Evolutionary conservation across 2,888 invertebrate species (phyloP), one percentile per base, ranked within the genome.

Genomic region (Cheilosia pagana): DNA sequence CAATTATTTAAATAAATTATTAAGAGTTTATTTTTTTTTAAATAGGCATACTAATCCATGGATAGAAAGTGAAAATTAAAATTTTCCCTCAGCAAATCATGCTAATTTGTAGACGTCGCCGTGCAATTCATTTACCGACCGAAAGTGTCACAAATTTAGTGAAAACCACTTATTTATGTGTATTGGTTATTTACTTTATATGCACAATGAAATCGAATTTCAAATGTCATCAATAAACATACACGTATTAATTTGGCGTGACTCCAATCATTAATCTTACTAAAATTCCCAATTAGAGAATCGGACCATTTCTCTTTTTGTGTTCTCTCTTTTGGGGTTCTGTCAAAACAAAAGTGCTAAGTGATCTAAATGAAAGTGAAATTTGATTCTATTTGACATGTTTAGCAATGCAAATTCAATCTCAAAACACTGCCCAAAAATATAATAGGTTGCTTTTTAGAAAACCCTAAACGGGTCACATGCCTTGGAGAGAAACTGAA

Each of bases 321-420:
- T 45, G 14, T 35, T 67, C 57, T 50, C 35, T 45, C 31, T 59
- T 55, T 65, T 25, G 4, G 19, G 5, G 28, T 14, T 52, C 31
- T 21, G 57, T 25, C 39, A 41, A 45, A 45, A n/a, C 39, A 41
- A 45, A 45, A n/a, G 43, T 71, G 55, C 43, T 67, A 43, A 77
- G 50, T 72, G 72, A 72, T 65, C 70, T 45, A 16, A 78, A 78
- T 68, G 74, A 78, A 68, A 83, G 82, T 83, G 82, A 83, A 83
- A 83, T 67, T 77, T 31, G 23, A 50, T 39, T 53, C n/a, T 62
- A 43, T 65, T 39, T 28, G 2, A 39, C 65, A 57, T 67, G 59
- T 50, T 75, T 31, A 67, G 59, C 57, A 67, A 76, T 75, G 75
- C 75, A 75, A 67, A 75, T 75, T 48, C 28, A 19, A 50, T 57